These are phyloP conservation scores for Anguilla anguilla DNA, from an alignment of 2,797 vertebrate species.

Conservation along the genomic window DNA sequence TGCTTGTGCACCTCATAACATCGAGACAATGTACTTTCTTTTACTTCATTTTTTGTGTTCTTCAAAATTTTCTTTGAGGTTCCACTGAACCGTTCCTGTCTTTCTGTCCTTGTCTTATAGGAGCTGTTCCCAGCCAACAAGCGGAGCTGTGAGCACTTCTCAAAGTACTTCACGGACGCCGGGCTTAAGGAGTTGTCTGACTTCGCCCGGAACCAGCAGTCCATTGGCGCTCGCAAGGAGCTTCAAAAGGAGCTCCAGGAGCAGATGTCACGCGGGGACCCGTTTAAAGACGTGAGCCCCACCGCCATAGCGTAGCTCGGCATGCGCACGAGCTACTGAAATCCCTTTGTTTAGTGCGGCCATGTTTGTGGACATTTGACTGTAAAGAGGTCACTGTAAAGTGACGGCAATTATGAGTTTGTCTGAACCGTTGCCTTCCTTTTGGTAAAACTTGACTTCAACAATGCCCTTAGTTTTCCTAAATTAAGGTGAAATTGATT, in stretches of 20 bases:
- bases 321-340: background rate
- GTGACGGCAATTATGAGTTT: background rate
- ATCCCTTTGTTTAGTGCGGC: background rate
- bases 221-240: constrained; percentile 91
- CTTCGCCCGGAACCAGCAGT: constrained; percentile 93
- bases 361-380: no score
- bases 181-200: constrained; percentile 93
- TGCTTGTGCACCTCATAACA: no score
- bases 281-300: constrained; percentile 86
- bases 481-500: background rate
- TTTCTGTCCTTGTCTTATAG: constrained; percentile 62
- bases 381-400: no score
- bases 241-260: constrained; percentile 95
- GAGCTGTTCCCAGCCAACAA: constrained; percentile 98
- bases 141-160: constrained; percentile 93
- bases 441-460: background rate
- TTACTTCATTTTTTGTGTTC: background rate
- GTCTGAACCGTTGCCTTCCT: background rate
- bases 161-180: constrained; percentile 95
- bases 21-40: no score
- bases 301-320: background rate
- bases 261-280: constrained; percentile 88
- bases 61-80: background rate
- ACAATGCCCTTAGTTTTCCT: background rate
- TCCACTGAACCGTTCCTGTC: constrained; percentile 20